phyloP scores from a whole-genome alignment of 2,888 invertebrate species.

The Torymus auratus region DNA sequence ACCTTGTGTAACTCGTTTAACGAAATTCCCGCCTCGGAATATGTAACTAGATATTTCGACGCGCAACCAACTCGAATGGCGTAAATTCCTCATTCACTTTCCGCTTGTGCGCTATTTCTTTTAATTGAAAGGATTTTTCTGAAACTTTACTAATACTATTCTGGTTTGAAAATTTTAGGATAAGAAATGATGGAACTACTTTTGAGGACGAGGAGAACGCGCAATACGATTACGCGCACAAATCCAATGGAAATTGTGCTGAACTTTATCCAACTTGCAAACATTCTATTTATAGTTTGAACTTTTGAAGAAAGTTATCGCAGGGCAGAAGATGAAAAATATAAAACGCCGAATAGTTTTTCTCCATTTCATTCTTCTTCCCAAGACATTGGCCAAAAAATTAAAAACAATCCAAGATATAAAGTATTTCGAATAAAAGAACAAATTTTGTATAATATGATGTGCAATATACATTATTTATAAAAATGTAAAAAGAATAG shows the following conservation, averaged over 20 bases:
- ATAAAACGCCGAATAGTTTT: background rate
- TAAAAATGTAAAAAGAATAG: no score
- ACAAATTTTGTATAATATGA: no score
- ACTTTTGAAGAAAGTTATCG: slow-evolving; percentile 62
- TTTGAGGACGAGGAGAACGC: slow-evolving; percentile 69
- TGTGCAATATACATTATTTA: no score
- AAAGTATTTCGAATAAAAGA: no score
- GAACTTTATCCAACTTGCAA: slow-evolving; percentile 77
- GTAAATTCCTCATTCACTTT: no score
- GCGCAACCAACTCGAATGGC: no score
- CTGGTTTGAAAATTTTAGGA: slow-evolving; percentile 61
- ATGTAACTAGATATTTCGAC: no score
- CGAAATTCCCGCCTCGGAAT: no score
- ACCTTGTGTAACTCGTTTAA: no score
- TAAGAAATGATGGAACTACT: slow-evolving; percentile 68
- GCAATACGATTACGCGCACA: slow-evolving; percentile 77
- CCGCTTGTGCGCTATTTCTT: background rate
- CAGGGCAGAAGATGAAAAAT: background rate
- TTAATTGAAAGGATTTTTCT: background rate
- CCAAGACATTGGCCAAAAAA: no score
- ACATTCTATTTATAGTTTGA: slow-evolving; percentile 72
- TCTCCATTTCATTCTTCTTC: background rate
- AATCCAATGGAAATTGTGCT: slow-evolving; percentile 75
- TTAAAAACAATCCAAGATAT: no score
- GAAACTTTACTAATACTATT: no score